These are phyloP conservation scores for Stomatorhinus walkeri DNA, from an alignment of 2,797 vertebrate genomes.

Conservation along the genomic window DNA sequence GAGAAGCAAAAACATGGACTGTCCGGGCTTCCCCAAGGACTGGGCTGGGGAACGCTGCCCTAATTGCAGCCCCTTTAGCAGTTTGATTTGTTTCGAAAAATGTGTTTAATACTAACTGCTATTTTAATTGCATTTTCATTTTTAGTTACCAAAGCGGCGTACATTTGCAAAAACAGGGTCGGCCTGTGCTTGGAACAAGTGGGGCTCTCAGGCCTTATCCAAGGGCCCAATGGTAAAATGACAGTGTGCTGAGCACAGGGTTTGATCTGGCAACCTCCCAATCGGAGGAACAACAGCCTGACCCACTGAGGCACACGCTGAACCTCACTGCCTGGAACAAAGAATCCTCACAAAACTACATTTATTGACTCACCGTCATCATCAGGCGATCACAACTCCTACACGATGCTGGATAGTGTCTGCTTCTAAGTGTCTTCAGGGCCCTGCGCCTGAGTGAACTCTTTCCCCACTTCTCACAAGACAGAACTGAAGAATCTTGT, in stretches of 20 bases:
- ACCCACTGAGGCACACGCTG: background rate
- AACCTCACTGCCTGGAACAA: background rate
- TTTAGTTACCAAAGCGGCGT: background rate
- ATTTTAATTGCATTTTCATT: background rate
- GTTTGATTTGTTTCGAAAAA: background rate
- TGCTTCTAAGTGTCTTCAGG: background rate
- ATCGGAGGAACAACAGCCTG: background rate
- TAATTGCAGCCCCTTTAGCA: background rate
- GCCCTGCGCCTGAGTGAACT: background rate
- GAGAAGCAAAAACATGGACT: background rate
- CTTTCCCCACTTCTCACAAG: background rate
- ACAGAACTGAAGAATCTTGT: background rate
- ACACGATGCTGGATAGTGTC: background rate
- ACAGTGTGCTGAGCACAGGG: background rate
- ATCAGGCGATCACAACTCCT: background rate
- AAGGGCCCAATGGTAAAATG: background rate
- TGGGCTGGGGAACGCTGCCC: background rate
- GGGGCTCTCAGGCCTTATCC: background rate
- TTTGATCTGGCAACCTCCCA: background rate
- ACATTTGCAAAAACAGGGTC: background rate
- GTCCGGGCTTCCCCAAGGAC: background rate
- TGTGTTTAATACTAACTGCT: background rate
- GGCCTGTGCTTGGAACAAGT: background rate
- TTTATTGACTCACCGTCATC: background rate
- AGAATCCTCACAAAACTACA: background rate